phyloP scores from a whole-genome alignment of 2,888 invertebrate species.

The Deroplatys truncata region DNA sequence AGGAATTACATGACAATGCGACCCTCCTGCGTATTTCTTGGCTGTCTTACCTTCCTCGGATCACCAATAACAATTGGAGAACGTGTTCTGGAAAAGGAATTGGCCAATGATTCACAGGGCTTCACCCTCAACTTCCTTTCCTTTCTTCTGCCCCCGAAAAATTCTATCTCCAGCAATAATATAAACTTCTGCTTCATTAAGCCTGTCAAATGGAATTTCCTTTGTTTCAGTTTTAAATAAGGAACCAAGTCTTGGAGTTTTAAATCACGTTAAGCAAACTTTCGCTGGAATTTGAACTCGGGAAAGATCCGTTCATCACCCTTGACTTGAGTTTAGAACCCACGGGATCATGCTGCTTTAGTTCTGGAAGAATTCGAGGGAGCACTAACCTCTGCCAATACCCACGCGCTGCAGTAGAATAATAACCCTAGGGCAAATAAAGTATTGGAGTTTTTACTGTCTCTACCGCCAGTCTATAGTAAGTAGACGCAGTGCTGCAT shows the following conservation, averaged over 20 bases:
- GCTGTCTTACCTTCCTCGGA: neutral
- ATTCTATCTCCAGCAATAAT: neutral
- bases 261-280: neutral
- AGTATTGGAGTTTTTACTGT: no score
- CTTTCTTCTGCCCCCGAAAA: neutral
- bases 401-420: no score
- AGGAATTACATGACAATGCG: conserved; percentile 5
- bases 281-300: neutral
- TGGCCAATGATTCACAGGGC: conserved; percentile 13
- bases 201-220: conserved; percentile 4
- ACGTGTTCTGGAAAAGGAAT: conserved; percentile 19
- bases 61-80: conserved; percentile 24
- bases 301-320: no score
- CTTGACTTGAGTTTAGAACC: no score
- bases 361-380: no score
- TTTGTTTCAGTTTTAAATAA: neutral
- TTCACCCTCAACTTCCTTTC: neutral
- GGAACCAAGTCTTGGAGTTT: neutral
- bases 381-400: no score
- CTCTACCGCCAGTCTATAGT: no score
- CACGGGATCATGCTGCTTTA: no score
- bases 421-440: no score
- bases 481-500: no score
- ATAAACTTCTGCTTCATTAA: conserved; percentile 9
- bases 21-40: neutral